Evolutionary conservation across 35 echinoderm and acorn worm genomes (phyloP).

Genomic region (Heliocidaris tuberculata): DNA sequence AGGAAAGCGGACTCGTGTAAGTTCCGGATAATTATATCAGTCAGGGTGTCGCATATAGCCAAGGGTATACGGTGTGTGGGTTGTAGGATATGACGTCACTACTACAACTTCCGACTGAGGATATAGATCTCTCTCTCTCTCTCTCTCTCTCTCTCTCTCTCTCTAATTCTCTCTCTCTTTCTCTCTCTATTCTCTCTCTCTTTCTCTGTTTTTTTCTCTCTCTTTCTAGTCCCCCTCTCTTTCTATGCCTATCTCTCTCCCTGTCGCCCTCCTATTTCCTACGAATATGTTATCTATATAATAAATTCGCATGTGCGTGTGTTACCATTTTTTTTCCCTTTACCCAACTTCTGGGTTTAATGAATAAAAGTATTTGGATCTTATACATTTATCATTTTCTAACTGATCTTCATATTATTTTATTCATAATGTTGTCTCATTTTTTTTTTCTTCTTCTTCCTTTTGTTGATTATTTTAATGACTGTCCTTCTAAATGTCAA

Average conservation of each 20-base stretch:
- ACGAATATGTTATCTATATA: too few species aligned
- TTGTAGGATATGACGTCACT: neutral
- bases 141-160: neutral
- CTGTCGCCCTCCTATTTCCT: neutral
- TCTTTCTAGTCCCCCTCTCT: neutral
- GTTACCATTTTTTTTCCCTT: too few species aligned
- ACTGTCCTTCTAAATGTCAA: too few species aligned
- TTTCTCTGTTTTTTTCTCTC: neutral
- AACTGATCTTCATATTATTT: too few species aligned
- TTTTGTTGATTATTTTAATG: too few species aligned
- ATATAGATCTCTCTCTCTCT: neutral
- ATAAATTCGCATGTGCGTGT: too few species aligned
- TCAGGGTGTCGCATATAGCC: neutral
- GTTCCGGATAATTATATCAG: neutral
- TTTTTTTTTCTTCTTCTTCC: too few species aligned
- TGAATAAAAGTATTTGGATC: too few species aligned
- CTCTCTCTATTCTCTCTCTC: neutral
- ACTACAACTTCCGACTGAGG: neutral
- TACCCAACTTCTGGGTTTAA: too few species aligned
- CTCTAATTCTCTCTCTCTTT: neutral
- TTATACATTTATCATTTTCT: too few species aligned
- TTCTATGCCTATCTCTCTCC: neutral
- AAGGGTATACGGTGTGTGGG: neutral
- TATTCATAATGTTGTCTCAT: too few species aligned
- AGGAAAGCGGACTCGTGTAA: neutral